phyloP scores from a whole-genome alignment of 2,888 invertebrate genomes.

The Pteria penguin region DNA sequence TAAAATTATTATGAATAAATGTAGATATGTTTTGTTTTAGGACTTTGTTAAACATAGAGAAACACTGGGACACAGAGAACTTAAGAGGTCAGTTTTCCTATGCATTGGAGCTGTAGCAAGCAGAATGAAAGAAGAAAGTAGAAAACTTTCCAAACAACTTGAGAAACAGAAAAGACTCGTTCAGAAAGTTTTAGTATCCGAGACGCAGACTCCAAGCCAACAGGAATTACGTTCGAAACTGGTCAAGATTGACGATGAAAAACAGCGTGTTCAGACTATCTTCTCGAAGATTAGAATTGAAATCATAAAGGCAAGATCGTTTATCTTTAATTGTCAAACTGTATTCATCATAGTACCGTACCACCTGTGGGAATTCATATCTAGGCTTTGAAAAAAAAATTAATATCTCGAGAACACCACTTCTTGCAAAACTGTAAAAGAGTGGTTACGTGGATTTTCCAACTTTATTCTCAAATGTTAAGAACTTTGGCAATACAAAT shows the following conservation, averaged over 20 bases:
- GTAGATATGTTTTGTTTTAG: too few relatives aligned
- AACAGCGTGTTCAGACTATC: slow-evolving; percentile 30
- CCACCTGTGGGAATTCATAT: too few relatives aligned
- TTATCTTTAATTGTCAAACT: background rate
- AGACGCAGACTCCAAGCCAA: slow-evolving; percentile 23
- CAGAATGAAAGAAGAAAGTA: slow-evolving; percentile 41
- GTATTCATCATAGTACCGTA: too few relatives aligned
- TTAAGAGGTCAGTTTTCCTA: slow-evolving; percentile 53
- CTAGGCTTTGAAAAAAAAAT: too few relatives aligned
- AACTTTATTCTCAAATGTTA: too few relatives aligned
- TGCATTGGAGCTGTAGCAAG: slow-evolving; percentile 54
- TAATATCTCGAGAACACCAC: too few relatives aligned
- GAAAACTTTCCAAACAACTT: slow-evolving; percentile 16
- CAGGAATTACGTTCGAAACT: slow-evolving; percentile 45
- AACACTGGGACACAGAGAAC: background rate
- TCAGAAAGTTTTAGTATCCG: slow-evolving; percentile 23
- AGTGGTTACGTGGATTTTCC: too few relatives aligned
- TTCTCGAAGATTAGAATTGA: slow-evolving; percentile 50
- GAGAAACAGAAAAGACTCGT: slow-evolving; percentile 60
- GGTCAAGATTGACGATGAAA: slow-evolving; percentile 34
- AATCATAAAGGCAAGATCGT: slow-evolving; percentile 47
- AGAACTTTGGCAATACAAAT: too few relatives aligned
- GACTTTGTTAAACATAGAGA: slow-evolving; percentile 1
- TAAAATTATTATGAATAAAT: background rate
- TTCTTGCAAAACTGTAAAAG: too few relatives aligned